These are phyloP conservation scores for Helogale parvula DNA, from an alignment of 2,113 vertebrate genomes.

Conservation along the genomic window DNA sequence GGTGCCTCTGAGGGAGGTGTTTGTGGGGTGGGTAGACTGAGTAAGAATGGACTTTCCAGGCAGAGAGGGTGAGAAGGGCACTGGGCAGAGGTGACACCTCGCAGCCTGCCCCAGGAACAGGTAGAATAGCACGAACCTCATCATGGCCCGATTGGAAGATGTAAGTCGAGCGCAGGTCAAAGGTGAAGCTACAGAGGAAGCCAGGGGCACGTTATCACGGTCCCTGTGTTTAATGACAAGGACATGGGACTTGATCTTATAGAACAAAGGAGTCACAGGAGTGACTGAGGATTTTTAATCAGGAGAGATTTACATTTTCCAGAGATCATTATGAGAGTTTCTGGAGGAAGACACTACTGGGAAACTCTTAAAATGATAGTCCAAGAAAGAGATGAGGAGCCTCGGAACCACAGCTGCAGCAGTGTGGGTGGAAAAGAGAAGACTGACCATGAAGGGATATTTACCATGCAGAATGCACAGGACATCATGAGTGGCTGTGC, in stretches of 20 bases:
- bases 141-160: not conserved
- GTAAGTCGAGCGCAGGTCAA: not conserved
- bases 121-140: accelerated
- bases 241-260: not conserved
- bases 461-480: not conserved
- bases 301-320: not conserved
- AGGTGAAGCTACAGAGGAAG: not conserved
- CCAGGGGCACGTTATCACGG: not conserved
- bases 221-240: not conserved
- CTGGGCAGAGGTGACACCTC: not conserved
- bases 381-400: not conserved
- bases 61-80: not conserved
- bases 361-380: not conserved
- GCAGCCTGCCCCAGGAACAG: not conserved
- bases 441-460: not conserved
- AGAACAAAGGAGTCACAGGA: not conserved
- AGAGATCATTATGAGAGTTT: not conserved
- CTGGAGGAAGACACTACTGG: not conserved
- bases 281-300: not conserved
- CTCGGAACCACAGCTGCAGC: not conserved
- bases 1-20: not conserved
- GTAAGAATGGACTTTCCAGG: not conserved
- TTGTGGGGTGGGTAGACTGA: not conserved
- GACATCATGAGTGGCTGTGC: not conserved
- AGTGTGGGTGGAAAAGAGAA: not conserved